Evolutionary conservation across 92 coral and sea anemone genomes (phyloP).

Genomic region (Muricea muricata): DNA sequence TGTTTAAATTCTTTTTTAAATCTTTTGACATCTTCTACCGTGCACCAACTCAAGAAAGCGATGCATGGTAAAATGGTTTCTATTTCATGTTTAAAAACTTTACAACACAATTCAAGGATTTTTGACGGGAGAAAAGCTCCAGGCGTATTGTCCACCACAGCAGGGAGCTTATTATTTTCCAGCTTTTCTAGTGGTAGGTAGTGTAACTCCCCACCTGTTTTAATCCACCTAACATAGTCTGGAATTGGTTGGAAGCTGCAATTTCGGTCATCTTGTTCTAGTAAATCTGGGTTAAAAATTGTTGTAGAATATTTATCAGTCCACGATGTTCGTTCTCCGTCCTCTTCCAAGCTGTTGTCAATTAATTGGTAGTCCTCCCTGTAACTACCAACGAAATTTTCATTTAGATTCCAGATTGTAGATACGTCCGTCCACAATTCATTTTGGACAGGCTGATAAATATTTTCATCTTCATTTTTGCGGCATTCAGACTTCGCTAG

Average conservation of each 20-base stretch:
- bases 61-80: not conserved
- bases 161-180: not conserved
- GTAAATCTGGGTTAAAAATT: conserved; percentile 30
- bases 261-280: conserved; percentile 6
- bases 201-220: conserved; percentile 50
- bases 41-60: conserved; percentile 35
- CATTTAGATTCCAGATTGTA: not conserved
- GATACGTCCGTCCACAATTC: conserved; percentile 10
- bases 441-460: not conserved
- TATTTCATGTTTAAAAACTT: not conserved
- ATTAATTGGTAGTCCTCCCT: conserved; percentile 52
- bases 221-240: conserved; percentile 51
- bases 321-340: conserved; percentile 54
- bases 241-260: conserved; percentile 53
- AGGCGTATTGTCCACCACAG: conserved; percentile 25
- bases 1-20: not conserved
- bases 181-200: conserved; percentile 42
- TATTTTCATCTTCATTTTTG: conserved; percentile 23
- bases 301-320: conserved; percentile 42
- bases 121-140: conserved; percentile 34
- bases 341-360: conserved; percentile 41
- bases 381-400: conserved; percentile 29
- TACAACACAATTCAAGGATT: conserved; percentile 20
- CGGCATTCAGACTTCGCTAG: conserved; percentile 43
- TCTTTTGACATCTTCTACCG: conserved; percentile 28